These are phyloP conservation scores for Brassicogethes aeneus DNA, from an alignment of 2,888 invertebrate species.

Conservation along the genomic window DNA sequence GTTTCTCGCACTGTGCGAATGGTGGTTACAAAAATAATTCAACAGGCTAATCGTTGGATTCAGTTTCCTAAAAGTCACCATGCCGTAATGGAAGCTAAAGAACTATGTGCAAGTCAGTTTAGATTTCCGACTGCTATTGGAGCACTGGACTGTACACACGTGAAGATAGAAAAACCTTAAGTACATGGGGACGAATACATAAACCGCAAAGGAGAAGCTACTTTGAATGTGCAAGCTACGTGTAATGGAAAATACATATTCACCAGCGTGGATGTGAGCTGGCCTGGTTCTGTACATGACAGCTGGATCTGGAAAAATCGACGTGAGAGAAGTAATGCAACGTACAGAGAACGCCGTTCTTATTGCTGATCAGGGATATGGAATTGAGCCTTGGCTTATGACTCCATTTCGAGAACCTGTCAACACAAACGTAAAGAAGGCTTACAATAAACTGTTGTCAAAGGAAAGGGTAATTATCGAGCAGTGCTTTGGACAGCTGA, in stretches of 20 bases:
- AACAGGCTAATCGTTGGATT: no score
- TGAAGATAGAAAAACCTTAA: constrained; percentile 13
- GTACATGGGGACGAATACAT: constrained; percentile 14
- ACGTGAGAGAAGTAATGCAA: constrained; percentile 9
- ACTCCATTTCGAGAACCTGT: constrained; percentile 15
- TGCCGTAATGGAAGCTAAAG: no score
- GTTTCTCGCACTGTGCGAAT: no score
- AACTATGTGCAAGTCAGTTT: no score
- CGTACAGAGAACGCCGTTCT: no score
- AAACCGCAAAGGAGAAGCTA: constrained; percentile 15
- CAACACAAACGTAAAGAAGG: constrained; percentile 9
- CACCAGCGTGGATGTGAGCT: constrained; percentile 14
- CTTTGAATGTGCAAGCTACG: constrained; percentile 16
- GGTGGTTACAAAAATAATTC: no score
- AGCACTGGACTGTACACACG: constrained; percentile 14
- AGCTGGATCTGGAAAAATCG: constrained; percentile 12
- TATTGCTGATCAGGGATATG: constrained; percentile 17
- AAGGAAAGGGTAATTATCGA: constrained; percentile 16
- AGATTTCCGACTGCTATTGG: constrained; percentile 10
- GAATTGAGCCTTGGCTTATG: constrained; percentile 16
- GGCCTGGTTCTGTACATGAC: constrained; percentile 17
- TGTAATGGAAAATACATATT: constrained; percentile 13
- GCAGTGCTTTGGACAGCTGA: constrained; percentile 16
- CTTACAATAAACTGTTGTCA: constrained; percentile 12
- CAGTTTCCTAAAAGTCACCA: no score